Conservation (phyloP, 2,888 invertebrate species). For the Stomorhina lunata region DNA sequence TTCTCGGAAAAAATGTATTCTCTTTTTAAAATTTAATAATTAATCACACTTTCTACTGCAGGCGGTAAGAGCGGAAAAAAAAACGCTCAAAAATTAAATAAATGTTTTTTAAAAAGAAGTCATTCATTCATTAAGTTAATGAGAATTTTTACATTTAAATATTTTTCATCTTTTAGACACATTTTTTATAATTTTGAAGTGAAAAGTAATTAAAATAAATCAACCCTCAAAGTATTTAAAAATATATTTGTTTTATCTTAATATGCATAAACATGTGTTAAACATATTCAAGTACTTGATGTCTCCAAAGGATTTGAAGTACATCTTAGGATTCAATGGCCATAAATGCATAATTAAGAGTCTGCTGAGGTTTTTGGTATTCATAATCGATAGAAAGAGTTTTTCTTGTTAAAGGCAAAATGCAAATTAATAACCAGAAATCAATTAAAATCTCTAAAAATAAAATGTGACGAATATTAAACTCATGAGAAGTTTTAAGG, state of each 20-base stretch:
- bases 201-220: conserved; percentile 50
- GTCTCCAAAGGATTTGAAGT: not conserved
- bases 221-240: conserved; percentile 2
- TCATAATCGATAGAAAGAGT: no score
- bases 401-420: no score
- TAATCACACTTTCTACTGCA: conserved; percentile 42
- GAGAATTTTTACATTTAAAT: conserved; percentile 25
- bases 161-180: not conserved
- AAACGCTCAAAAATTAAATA: not conserved
- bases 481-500: no score
- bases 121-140: conserved; percentile 53
- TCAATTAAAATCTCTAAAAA: no score
- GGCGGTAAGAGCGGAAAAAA: not conserved
- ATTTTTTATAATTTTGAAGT: conserved; percentile 1
- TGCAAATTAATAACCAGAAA: no score
- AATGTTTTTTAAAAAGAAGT: conserved; percentile 28
- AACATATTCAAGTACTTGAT: not conserved
- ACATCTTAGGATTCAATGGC: not conserved
- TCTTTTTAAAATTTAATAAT: conserved; percentile 20
- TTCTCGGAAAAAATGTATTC: not conserved
- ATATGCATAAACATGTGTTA: not conserved
- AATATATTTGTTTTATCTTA: not conserved
- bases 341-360: not conserved
- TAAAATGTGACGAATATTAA: no score
- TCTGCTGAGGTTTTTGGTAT: not conserved